Conservation (phyloP, 1,140 invertebrate genomes). For the Episyrphus balteatus region DNA sequence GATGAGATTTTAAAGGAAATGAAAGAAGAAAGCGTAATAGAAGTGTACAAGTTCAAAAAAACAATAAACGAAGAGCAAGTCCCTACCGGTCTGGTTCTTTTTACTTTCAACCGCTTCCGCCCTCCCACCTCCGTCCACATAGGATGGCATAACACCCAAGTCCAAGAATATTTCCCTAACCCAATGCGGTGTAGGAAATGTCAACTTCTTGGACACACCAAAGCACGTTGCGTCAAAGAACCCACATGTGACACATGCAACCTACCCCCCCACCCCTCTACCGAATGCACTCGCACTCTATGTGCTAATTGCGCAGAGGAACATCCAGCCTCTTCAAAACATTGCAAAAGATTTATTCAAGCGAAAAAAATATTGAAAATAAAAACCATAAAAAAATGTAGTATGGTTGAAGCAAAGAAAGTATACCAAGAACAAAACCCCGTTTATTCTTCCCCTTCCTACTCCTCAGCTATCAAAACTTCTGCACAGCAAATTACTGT, state of each 20-base stretch:
- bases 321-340: neutral
- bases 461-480: too few relatives aligned
- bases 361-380: neutral
- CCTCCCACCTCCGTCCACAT: neutral
- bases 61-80: neutral
- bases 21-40: neutral
- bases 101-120: neutral
- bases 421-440: neutral
- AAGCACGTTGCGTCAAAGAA: neutral
- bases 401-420: neutral
- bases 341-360: neutral
- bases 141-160: neutral
- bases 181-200: neutral
- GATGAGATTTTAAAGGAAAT: neutral
- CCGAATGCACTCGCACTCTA: neutral
- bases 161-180: neutral
- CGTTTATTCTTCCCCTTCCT: too few relatives aligned
- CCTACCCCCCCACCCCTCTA: neutral
- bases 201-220: neutral
- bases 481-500: too few relatives aligned
- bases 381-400: neutral
- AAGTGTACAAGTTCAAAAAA: slow-evolving; percentile 1
- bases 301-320: neutral
- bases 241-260: neutral
- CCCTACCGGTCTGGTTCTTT: neutral